Conservation (phyloP, 1,140 invertebrate genomes). For the Neodiprion pinetum region DNA sequence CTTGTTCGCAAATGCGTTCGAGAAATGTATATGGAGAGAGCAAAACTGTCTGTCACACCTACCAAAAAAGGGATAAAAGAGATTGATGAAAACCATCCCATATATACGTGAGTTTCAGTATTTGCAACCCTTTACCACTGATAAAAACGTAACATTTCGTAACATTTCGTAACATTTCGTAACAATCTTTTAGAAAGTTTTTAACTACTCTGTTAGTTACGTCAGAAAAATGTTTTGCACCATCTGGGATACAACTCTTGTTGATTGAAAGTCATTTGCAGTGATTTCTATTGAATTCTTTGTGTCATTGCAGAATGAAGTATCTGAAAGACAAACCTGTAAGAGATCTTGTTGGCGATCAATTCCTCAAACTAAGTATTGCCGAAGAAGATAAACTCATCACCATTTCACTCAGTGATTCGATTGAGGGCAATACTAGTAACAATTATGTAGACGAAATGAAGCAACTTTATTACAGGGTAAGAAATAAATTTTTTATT, state of each 20-base stretch:
- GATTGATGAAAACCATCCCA: constrained; percentile 92
- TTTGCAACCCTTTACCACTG: neutral
- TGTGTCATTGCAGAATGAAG: constrained; percentile 74
- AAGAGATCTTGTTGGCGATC: constrained; percentile 85
- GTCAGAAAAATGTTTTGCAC: too few relatives aligned
- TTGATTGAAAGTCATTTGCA: neutral
- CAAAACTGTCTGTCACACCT: constrained; percentile 81
- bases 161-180: too few relatives aligned
- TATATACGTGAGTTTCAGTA: constrained; percentile 65
- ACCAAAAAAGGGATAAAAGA: constrained; percentile 93
- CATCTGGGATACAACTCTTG: too few relatives aligned
- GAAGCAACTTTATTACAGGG: constrained; percentile 86
- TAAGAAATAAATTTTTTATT: constrained; percentile 42
- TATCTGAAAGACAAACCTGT: constrained; percentile 97
- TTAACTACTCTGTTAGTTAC: too few relatives aligned
- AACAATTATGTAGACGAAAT: constrained; percentile 88
- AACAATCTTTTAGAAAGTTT: neutral
- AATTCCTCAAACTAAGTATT: constrained; percentile 85
- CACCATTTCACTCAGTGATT: constrained; percentile 74
- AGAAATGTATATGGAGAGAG: constrained; percentile 90
- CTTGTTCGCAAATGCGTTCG: constrained; percentile 85
- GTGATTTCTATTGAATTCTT: neutral
- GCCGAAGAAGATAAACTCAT: constrained; percentile 90
- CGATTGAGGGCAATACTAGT: constrained; percentile 79
- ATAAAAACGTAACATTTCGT: neutral